Percentiles rank a stretch among this genome's conserved stretches.
These are phyloP conservation scores for Petrocephalus schoutedeni DNA, from an alignment of 2,797 vertebrate species.

Conservation along the genomic window DNA sequence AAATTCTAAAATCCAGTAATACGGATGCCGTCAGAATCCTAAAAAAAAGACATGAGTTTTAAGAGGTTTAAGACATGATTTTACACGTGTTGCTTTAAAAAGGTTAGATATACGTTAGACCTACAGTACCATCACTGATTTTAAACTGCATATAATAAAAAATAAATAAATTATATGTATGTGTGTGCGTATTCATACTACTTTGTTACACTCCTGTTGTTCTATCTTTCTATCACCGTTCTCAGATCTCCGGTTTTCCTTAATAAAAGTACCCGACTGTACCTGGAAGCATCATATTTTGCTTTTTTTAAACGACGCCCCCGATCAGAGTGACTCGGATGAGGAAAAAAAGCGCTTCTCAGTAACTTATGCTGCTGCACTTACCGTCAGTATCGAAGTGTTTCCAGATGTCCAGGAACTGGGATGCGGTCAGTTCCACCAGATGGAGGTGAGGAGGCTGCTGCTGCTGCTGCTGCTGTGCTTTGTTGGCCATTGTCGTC, in stretches of 20 bases:
- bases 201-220: not conserved
- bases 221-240: not conserved
- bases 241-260: not conserved
- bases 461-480: constrained; percentile 42
- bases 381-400: constrained; percentile 91
- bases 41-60: not conserved
- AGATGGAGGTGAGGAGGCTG: constrained; percentile 88
- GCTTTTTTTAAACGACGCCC: not conserved
- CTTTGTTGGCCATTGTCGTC: constrained; percentile 76
- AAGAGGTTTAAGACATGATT: not conserved
- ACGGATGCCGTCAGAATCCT: not conserved
- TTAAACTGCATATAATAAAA: no score
- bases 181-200: not conserved
- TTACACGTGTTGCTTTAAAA: not conserved
- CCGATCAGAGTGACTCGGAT: not conserved
- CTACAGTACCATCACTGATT: not conserved
- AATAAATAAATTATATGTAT: no score
- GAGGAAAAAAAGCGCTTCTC: not conserved
- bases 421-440: constrained; percentile 88
- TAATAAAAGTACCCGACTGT: not conserved
- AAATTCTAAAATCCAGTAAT: not conserved
- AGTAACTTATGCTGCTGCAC: constrained; percentile 41
- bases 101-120: not conserved
- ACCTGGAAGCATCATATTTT: not conserved
- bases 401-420: constrained; percentile 96